Base-by-base conservation (phyloP, 2,113 vertebrate species). In the Pygoscelis antarcticus region DNA sequence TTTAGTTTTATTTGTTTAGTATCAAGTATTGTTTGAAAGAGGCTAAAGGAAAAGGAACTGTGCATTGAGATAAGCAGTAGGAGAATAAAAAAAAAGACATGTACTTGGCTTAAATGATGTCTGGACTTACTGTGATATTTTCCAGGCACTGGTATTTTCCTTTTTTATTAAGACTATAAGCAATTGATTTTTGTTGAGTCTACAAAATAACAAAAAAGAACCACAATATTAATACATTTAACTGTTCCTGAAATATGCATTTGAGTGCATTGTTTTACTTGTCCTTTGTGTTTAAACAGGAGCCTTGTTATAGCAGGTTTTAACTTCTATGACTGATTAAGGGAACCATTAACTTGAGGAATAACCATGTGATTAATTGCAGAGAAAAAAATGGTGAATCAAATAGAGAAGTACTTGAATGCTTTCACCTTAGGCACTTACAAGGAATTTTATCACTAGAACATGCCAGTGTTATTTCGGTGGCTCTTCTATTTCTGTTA, bases 11-110 rank as follows among this genome's bases (percentile, higher is more conserved):
- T 97, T 98, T 98, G 91, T 96, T 97, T 95, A 90, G 81, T 87
- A 85, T 97, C 55, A n/a, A 96, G 87, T 97, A 96, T 97, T 97
- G 96, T 98, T 98, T 97, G 81, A 97, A 97, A 96, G 74, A 87
- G 70, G 27, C 87, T 90, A 83, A 95, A 96, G 96, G 95, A 97
- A 96, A 97, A 97, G 96, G 95, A 97, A 88, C 94, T 96, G 93
- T 96, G 81, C 15, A 19, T 96, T 96, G 95, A 97, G 98, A 98
- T 98, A 98, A 98, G 96, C 77, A 89, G 72, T 90, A 79, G 57
- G 44, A 87, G 95, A 96, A 96, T 96, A 71, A 70, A 78, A 94
- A 90, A 54, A 38, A 71, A 87, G 75, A 83, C 29, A 69, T 47
- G 52, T 90, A 84, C 51, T 92, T 96, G 96, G 79, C 71, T 95